Evolutionary conservation across 1,140 invertebrate species (phyloP).

Genomic region (Caerostris darwini): DNA sequence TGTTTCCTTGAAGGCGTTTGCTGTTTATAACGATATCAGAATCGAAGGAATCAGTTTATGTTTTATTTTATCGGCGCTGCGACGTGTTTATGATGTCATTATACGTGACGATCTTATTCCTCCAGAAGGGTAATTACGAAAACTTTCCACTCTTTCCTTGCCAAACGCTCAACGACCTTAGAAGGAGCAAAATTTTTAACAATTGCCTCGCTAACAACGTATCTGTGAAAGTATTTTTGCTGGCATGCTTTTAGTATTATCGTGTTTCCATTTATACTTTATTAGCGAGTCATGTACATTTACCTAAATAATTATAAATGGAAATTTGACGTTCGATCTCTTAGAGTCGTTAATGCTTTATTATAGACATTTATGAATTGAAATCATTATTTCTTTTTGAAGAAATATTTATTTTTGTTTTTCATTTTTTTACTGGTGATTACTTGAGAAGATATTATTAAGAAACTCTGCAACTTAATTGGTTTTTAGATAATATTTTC

Average conservation of each 20-base stretch:
- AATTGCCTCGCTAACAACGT: slow-evolving; percentile 11
- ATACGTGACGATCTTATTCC: slow-evolving; percentile 60
- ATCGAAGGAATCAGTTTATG: slow-evolving; percentile 45
- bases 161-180: slow-evolving; percentile 17
- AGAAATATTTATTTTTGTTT: too few species aligned
- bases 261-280: slow-evolving; percentile 59
- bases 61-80: slow-evolving; percentile 23
- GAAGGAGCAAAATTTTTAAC: slow-evolving; percentile 31
- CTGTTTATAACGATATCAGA: background rate
- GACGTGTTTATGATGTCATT: slow-evolving; percentile 70
- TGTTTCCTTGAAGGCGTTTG: background rate
- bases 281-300: slow-evolving; percentile 20
- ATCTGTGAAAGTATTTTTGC: slow-evolving; percentile 27
- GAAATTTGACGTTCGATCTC: background rate
- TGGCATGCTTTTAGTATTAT: slow-evolving; percentile 33
- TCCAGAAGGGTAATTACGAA: slow-evolving; percentile 57
- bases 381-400: background rate
- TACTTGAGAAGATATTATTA: too few species aligned
- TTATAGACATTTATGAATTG: background rate
- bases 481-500: too few species aligned
- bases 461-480: too few species aligned
- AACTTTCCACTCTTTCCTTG: slow-evolving; percentile 39
- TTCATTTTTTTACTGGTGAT: too few species aligned
- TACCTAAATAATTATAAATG: slow-evolving; percentile 31
- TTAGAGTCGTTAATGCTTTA: background rate